Evolutionary conservation across 1,140 invertebrate genomes (phyloP), one percentile per base, ranked within the genome.

Genomic region (Zelostemma sp.): DNA sequence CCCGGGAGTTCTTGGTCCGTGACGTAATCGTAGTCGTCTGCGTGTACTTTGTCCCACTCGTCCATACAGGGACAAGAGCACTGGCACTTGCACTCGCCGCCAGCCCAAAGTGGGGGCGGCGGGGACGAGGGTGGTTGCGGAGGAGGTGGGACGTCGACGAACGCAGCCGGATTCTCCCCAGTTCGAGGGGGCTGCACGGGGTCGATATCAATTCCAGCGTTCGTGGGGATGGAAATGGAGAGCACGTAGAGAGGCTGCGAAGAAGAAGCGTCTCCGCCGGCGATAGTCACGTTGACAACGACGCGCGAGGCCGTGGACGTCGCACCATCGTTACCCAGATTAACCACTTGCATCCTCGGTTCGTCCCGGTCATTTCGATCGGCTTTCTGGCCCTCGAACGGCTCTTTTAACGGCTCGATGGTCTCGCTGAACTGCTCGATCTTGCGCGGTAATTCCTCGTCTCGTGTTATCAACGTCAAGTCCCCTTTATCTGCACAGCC

Each of bases 241-340:
- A 93, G 81, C 33, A 92, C 88, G 84, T 92, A 93, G 60, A 93
- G 82, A 38, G 90, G 90, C 71, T 89, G 88, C 70, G 87, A 86
- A 60, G 86, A 82, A 15, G 66, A 55, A 1, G 64, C 49, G 66
- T 88, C 87, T 68, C 90, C 90, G 14, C 89, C 88, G 14, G 89
- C 88, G 73, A 93, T 92, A 1, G 91, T 92, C 55, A 93, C 86
- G 84, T 93, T 93, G 45, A 93, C 90, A 65, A 91, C 85, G 65
- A 93, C 86, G 35, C n/a, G 73, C 49, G 31, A 72, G 50, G 15
- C 56, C 56, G 40, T 73, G 38, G 33, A 15, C 51, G 55, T n/a
- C 70, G 58, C 0, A 12, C 31, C 33, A 55, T 38, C 49, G 11
- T 53, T 33, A 5, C 47, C 21, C 11, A 65, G 49, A 48, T 72